phyloP scores from a whole-genome alignment of 2,888 invertebrate species.

The Iselma pallidipennis region DNA sequence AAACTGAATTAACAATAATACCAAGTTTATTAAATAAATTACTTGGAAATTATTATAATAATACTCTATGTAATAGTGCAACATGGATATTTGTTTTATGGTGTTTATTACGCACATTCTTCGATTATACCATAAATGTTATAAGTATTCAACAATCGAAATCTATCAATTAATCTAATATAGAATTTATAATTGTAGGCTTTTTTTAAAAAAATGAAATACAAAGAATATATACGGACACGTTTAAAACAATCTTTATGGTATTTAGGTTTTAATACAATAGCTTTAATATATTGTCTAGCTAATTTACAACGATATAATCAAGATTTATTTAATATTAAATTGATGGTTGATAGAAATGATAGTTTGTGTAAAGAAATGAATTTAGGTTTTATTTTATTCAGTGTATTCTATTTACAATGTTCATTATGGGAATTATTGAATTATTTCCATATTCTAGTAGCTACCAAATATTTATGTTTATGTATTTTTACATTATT shows the following conservation, averaged over 20 bases:
- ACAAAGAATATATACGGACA: slow-evolving; percentile 42
- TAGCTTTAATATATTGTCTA: slow-evolving; percentile 43
- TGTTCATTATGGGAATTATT: slow-evolving; percentile 44
- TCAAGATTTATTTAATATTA: slow-evolving; percentile 38
- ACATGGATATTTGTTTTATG: slow-evolving; percentile 50
- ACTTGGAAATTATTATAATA: slow-evolving; percentile 49
- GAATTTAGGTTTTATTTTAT: slow-evolving; percentile 43
- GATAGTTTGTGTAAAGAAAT: slow-evolving; percentile 36
- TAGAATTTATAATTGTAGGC: slow-evolving; percentile 45
- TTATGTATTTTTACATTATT: slow-evolving; percentile 37
- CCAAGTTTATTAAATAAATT: slow-evolving; percentile 45
- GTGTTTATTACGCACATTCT: slow-evolving; percentile 44
- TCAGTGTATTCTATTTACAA: slow-evolving; percentile 47
- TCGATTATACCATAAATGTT: slow-evolving; percentile 47
- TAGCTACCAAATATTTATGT: slow-evolving; percentile 37
- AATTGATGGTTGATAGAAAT: slow-evolving; percentile 21
- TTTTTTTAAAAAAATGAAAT: slow-evolving; percentile 43
- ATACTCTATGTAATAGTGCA: slow-evolving; percentile 48
- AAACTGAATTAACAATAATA: slow-evolving; percentile 49
- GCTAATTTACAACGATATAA: slow-evolving; percentile 43
- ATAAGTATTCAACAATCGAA: slow-evolving; percentile 12
- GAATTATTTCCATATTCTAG: slow-evolving; percentile 32
- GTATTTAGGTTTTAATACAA: slow-evolving; percentile 47
- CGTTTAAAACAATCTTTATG: slow-evolving; percentile 45
- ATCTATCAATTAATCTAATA: slow-evolving; percentile 7